Base-by-base conservation (phyloP, 2,797 vertebrate species). In the Myripristis jacobus region DNA sequence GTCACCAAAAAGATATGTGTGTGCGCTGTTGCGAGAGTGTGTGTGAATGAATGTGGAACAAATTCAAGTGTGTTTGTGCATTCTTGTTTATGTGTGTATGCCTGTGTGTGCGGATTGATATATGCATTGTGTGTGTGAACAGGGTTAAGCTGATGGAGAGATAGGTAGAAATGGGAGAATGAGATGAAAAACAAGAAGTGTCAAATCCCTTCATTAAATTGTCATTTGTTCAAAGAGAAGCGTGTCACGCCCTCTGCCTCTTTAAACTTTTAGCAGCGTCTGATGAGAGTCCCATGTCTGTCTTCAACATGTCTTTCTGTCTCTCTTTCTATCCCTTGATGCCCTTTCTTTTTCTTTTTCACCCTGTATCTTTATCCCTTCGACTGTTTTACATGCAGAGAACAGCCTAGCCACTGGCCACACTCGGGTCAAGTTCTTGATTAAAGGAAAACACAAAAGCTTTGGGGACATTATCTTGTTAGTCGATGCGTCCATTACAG, bases 191-290 rank as follows among this genome's bases (percentile, higher is more conserved):
- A 82, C 79, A 75, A 84, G 58, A 71, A 77, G 62, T 68, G 70
- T 55, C 84, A 89, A 84, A 90, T 81, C 75, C 79, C 70, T 82
- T 84, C 80, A 85, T 90, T 90, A 85, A 80, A 87, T 70, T 83
- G 80, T 87, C 70, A 76, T 89, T 80, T 86, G 34, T 82, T 41
- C 56, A 22, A 15, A 58, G 22, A 18, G 75, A 56, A 83, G 52
- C 50, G 55, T 79, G 73, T 84, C 75, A 69, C 81, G 83, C 70
- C 55, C 34, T 73, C 78, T 70, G 68, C 65, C 75, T 82, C 81
- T 67, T 65, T 66, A 66, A 87, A 84, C 73, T 87, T 86, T 75
- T 79, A 81, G 81, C 73, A 58, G 61, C 68, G 43, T 70, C 65
- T 41, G 56, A 22, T 62, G 59, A 71, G 44, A 70, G 27, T 36